phyloP scores from a whole-genome alignment of 2,797 vertebrate species.

The Carduelis carduelis region DNA sequence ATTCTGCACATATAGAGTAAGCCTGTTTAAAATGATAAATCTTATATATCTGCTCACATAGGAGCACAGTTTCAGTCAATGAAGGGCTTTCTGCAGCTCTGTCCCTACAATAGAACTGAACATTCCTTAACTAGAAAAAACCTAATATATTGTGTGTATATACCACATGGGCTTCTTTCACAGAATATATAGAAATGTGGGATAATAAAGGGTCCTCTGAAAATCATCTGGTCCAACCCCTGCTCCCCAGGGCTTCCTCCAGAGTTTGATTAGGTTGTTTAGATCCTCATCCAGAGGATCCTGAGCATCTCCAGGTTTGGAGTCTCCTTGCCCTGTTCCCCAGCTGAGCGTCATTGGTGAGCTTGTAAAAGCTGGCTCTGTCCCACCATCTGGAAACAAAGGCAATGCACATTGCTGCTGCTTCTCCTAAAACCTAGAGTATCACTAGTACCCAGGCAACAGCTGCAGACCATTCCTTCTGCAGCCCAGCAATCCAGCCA shows the following conservation, averaged over 20 bases:
- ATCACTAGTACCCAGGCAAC: neutral
- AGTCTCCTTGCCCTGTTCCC: neutral
- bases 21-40: neutral
- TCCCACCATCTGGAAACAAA: neutral
- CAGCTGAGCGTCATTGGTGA: neutral
- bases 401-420: no score
- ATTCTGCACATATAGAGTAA: neutral
- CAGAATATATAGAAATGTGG: neutral
- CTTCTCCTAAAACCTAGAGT: neutral
- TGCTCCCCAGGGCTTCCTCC: neutral
- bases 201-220: neutral
- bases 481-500: neutral
- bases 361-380: neutral
- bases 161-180: neutral
- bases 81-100: neutral
- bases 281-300: neutral
- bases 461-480: neutral
- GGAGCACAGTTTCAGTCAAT: neutral
- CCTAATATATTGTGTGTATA: neutral
- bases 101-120: neutral
- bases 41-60: neutral
- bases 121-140: neutral
- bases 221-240: neutral
- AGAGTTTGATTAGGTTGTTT: neutral
- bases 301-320: neutral